Evolutionary conservation across 2,888 invertebrate genomes (phyloP).

Genomic region (Alloscopus bannaensis): DNA sequence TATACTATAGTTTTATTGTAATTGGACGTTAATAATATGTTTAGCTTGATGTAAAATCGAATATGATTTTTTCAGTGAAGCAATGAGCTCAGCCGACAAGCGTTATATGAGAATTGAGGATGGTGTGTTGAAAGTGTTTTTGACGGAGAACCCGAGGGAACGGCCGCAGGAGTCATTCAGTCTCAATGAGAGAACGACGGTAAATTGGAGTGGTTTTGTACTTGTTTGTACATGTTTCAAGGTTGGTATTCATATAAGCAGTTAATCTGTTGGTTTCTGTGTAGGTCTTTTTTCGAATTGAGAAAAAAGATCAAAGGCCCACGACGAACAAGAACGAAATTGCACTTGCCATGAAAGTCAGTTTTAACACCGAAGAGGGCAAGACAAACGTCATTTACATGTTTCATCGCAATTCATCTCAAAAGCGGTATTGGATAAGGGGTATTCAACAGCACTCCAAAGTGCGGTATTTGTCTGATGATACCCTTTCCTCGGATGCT

Average conservation of each 20-base stretch:
- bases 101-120: conserved; percentile 20
- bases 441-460: conserved; percentile 18
- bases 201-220: conserved; percentile 6
- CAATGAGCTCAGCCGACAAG: conserved; percentile 20
- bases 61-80: conserved; percentile 26
- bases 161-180: conserved; percentile 29
- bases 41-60: background rate
- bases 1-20: background rate
- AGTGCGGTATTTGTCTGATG: background rate
- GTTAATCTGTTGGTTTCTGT: background rate
- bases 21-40: background rate
- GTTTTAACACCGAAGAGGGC: background rate
- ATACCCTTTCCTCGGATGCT: conserved; percentile 9
- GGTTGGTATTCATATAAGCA: background rate
- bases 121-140: background rate
- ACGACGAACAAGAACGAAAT: background rate
- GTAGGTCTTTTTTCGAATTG: conserved; percentile 6
- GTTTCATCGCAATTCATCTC: conserved; percentile 14
- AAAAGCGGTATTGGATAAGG: conserved; percentile 37
- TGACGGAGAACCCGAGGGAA: background rate
- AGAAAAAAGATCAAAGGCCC: background rate
- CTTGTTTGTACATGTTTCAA: background rate
- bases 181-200: conserved; percentile 45
- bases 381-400: background rate
- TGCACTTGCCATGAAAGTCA: conserved; percentile 38